A percentile compares a stretch with the other conserved stretches of the same genome.
Evolutionary conservation across 1,140 invertebrate genomes (phyloP).

Genomic region (Panagrolaimus sp.): DNA sequence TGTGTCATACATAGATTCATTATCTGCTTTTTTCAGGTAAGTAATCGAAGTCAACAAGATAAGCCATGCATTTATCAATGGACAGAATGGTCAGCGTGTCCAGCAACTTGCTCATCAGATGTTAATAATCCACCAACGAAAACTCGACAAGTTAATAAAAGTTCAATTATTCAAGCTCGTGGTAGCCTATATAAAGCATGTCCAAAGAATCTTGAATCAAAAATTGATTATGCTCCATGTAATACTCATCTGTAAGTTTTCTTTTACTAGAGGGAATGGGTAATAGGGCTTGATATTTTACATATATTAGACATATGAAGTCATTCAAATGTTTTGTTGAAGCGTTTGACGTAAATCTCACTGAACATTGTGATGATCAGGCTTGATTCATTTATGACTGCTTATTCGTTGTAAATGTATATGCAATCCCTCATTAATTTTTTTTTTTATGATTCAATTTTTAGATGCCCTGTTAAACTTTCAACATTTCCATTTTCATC

Average conservation of each 20-base stretch:
- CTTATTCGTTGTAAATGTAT: too few species aligned
- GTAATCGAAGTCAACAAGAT: background rate
- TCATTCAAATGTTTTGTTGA: too few species aligned
- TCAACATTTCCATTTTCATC: background rate
- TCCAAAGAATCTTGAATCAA: background rate
- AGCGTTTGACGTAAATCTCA: too few species aligned
- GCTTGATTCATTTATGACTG: too few species aligned
- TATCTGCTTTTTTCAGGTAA: background rate
- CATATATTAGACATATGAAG: too few species aligned
- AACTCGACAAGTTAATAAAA: background rate
- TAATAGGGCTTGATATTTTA: too few species aligned
- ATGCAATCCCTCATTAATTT: background rate
- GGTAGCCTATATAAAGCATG: background rate
- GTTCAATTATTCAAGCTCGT: slow-evolving; percentile 3
- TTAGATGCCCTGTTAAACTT: background rate
- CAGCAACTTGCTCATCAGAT: background rate
- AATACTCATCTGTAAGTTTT: slow-evolving; percentile 4
- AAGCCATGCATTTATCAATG: slow-evolving; percentile 11
- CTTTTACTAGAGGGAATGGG: too few species aligned
- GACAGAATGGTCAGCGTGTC: background rate
- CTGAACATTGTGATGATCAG: too few species aligned
- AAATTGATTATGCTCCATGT: background rate
- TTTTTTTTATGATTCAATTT: background rate
- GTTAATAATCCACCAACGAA: background rate
- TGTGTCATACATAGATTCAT: too few species aligned